A percentile compares a stretch with the other conserved stretches of the same genome.
Evolutionary conservation across 1,140 invertebrate genomes (phyloP).

Genomic region (Neomicropteryx cornuta): DNA sequence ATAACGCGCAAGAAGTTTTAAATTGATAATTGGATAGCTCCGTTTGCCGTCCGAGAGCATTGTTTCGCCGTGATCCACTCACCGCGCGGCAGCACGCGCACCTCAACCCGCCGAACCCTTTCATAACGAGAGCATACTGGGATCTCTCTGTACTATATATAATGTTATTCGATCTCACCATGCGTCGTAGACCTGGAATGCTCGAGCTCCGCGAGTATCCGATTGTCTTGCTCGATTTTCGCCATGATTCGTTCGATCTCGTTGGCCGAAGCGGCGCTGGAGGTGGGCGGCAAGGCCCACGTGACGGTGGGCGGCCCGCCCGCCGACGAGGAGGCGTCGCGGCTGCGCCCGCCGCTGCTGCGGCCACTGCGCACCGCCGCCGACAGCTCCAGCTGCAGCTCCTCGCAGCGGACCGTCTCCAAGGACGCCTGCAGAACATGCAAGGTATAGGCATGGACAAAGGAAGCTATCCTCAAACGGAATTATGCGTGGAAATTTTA

Average conservation of each 20-base stretch:
- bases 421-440: conserved; percentile 55
- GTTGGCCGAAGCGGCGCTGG: conserved; percentile 46
- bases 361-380: conserved; percentile 30
- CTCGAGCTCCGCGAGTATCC: conserved; percentile 82
- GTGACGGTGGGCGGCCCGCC: conserved; percentile 13
- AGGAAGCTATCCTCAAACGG: not conserved
- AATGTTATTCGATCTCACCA: conserved; percentile 23
- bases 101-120: too few species aligned
- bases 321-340: conserved; percentile 26
- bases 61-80: too few species aligned
- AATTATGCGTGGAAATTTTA: too few species aligned
- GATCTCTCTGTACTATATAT: too few species aligned
- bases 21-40: too few species aligned
- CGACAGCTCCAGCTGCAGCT: conserved; percentile 76
- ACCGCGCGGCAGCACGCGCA: too few species aligned
- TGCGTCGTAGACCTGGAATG: conserved; percentile 54
- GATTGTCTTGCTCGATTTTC: conserved; percentile 81
- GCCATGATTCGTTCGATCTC: conserved; percentile 91
- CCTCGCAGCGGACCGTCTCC: conserved; percentile 81
- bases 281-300: conserved; percentile 30
- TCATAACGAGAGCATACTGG: too few species aligned
- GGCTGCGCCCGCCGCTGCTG: conserved; percentile 19
- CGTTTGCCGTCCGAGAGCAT: too few species aligned
- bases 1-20: too few species aligned
- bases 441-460: too few species aligned